Percentiles rank a stretch among this genome's conserved stretches.
Evolutionary conservation across 2,888 invertebrate species (phyloP).

Genomic region (Drosophila trichaetosa): DNA sequence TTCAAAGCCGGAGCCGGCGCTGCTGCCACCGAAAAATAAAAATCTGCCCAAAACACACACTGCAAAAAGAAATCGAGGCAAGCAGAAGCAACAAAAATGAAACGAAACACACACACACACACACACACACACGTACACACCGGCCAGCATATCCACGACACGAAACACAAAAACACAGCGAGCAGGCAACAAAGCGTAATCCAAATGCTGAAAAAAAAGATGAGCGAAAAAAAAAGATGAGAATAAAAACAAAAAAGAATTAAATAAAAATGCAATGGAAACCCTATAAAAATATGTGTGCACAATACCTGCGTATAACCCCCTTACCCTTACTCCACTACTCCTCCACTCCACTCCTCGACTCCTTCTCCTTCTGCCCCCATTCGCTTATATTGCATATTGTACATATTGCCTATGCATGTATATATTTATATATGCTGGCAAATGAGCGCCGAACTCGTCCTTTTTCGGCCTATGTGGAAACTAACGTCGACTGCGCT

Average conservation of each 20-base stretch:
- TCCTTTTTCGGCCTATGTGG: constrained; percentile 79
- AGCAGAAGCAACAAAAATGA: constrained; percentile 38
- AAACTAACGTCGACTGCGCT: constrained; percentile 39
- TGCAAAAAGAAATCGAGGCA: constrained; percentile 59
- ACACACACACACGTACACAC: constrained; percentile 30
- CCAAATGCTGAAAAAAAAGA: constrained; percentile 67
- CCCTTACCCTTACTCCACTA: not conserved
- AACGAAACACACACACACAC: constrained; percentile 27
- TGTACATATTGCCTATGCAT: constrained; percentile 18
- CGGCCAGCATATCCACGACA: constrained; percentile 18
- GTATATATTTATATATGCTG: constrained; percentile 43
- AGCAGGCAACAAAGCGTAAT: constrained; percentile 74
- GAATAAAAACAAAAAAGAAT: constrained; percentile 37
- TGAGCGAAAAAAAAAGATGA: constrained; percentile 30
- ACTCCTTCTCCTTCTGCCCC: not conserved
- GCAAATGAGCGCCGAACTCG: constrained; percentile 76
- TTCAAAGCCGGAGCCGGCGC: constrained; percentile 45
- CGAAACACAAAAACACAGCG: constrained; percentile 31
- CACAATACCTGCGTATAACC: constrained; percentile 47
- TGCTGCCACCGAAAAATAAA: constrained; percentile 76
- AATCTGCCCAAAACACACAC: constrained; percentile 77
- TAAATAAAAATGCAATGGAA: constrained; percentile 74
- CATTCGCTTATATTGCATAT: constrained; percentile 11
- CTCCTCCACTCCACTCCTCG: not conserved
- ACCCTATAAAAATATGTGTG: constrained; percentile 78